phyloP scores from a whole-genome alignment of 2,888 invertebrate species.

The Trilocha varians region DNA sequence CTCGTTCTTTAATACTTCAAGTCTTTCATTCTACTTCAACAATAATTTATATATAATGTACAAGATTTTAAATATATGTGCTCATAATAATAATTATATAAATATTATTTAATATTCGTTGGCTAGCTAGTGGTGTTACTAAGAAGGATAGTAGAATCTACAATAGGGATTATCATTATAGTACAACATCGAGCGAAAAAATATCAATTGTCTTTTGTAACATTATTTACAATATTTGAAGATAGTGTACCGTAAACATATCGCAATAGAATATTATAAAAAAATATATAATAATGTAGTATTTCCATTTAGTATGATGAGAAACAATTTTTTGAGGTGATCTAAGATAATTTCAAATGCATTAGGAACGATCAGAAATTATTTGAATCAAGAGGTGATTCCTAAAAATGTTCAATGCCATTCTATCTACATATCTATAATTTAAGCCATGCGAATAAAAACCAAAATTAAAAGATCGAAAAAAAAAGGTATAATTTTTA shows the following conservation, averaged over 20 bases:
- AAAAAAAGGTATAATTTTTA: not conserved
- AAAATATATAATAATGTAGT: too few species aligned
- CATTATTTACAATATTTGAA: not conserved
- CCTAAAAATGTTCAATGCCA: too few species aligned
- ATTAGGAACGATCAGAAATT: too few species aligned
- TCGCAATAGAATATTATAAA: too few species aligned
- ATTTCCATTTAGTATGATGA: too few species aligned
- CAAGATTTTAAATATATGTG: constrained; percentile 59
- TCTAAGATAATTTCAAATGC: too few species aligned
- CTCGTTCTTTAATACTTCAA: constrained; percentile 46
- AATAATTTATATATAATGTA: constrained; percentile 57
- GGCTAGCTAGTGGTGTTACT: constrained; percentile 63
- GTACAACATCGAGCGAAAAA: constrained; percentile 1
- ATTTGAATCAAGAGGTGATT: too few species aligned
- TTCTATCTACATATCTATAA: too few species aligned
- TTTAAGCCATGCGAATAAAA: too few species aligned
- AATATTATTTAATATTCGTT: constrained; percentile 64
- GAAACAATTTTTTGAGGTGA: too few species aligned
- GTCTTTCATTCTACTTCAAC: constrained; percentile 66
- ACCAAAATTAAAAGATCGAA: too few species aligned
- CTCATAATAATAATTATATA: constrained; percentile 49
- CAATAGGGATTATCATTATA: constrained; percentile 43
- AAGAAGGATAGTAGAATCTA: constrained; percentile 52
- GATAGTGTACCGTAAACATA: not conserved
- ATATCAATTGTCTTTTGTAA: not conserved